These are phyloP conservation scores for Microtus ochrogaster DNA, from an alignment of 2,113 vertebrate genomes.

Conservation along the genomic window DNA sequence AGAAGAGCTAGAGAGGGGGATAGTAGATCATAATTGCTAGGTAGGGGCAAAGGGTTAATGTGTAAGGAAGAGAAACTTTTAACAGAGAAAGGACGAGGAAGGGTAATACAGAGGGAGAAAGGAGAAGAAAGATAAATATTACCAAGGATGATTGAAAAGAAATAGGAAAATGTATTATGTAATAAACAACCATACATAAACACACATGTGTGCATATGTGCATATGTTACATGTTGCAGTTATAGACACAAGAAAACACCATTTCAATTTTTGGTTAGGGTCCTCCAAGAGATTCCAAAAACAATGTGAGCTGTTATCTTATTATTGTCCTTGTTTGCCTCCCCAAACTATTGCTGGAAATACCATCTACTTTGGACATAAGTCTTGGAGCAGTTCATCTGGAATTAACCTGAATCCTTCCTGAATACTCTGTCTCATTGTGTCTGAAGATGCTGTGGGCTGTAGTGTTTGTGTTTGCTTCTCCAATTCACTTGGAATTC, in stretches of 20 bases:
- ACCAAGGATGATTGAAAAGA: background rate
- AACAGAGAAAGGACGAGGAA: no score
- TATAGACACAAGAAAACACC: background rate
- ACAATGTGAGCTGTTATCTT: background rate
- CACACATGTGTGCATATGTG: background rate
- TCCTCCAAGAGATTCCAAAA: background rate
- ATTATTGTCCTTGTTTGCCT: no score
- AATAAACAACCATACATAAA: background rate
- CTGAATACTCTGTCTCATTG: background rate
- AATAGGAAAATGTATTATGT: background rate
- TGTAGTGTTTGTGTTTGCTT: background rate
- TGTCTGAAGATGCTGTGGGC: background rate
- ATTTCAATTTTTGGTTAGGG: background rate
- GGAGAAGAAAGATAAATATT: background rate
- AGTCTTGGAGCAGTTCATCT: background rate
- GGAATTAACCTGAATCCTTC: background rate
- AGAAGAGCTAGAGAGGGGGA: no score
- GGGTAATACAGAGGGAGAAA: background rate
- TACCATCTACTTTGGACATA: background rate
- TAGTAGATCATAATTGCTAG: background rate
- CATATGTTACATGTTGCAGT: background rate
- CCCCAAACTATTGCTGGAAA: background rate
- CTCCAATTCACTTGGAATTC: background rate
- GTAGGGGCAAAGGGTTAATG: background rate
- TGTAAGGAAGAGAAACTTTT: background rate